Evolutionary conservation across 2,888 invertebrate species (phyloP), one percentile per base, ranked within the genome.

Genomic region (Thelaira solivaga): DNA sequence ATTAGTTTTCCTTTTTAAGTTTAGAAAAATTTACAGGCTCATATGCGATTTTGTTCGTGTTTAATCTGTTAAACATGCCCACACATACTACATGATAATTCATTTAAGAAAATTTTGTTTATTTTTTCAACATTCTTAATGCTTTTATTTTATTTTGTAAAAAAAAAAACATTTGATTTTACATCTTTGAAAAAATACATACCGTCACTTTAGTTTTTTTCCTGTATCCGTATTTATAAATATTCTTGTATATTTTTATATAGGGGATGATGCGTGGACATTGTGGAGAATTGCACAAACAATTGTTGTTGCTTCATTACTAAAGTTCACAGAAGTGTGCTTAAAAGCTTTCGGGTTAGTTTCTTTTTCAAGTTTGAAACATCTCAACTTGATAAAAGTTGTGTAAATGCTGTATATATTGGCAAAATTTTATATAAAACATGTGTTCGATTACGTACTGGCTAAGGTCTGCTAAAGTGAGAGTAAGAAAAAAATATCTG

Each of bases 211-310:
- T 18, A 31, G 16, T 62, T 64, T 43, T 76, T 47, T 72, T 47
- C 55, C 67, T 77, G 47, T 72, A 77, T 68, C 61, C 57, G n/a
- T n/a, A 43, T 62, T 31, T 69, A 55, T 20, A 31, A 22, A 71
- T 71, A 51, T 64, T 49, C 29, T 45, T 47, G 26, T 36, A 8
- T 18, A 39, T 43, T 49, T 26, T 47, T 8, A 20, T 55, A 47
- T 11, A 62, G 68, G 72, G 77, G 77, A 77, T 77, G 77, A 77
- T 77, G 77, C 68, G 67, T 73, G 73, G 34, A 73, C 67, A 77
- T 67, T 55, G 26, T 41, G 13, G 41, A 62, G 47, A 72, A 76
- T 67, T 16, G 29, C 43, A 43, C 26, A 57, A 64, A 72, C 16
- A 6, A 16, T 41, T 8, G 49, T 29, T 7, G 26, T 26, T 26